These are phyloP conservation scores for Achroia grisella DNA, from an alignment of 1,140 invertebrate genomes.

Conservation along the genomic window DNA sequence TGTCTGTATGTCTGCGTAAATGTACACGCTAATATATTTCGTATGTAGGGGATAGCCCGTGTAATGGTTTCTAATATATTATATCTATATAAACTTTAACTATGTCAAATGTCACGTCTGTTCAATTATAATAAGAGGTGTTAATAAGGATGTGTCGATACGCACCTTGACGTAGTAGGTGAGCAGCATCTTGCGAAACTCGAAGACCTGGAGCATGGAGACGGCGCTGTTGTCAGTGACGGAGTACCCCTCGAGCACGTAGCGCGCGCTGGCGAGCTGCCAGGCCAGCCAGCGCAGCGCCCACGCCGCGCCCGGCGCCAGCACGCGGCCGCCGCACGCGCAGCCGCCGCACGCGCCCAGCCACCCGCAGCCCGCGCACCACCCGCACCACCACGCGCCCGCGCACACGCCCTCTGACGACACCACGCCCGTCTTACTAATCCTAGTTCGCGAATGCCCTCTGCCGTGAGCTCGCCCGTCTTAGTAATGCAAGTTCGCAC, in stretches of 20 bases:
- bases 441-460: too few relatives aligned
- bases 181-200: constrained; percentile 96
- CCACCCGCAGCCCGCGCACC: constrained; percentile 98
- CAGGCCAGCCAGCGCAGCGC: constrained; percentile 98
- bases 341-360: constrained; percentile 96
- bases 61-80: too few relatives aligned
- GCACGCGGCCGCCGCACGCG: constrained; percentile 88
- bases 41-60: too few relatives aligned
- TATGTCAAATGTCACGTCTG: too few relatives aligned
- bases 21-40: too few relatives aligned
- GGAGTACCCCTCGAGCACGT: constrained; percentile 98
- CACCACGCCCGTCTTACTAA: not conserved
- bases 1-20: too few relatives aligned
- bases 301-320: constrained; percentile 96
- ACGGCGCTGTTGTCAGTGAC: constrained; percentile 98
- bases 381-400: constrained; percentile 71
- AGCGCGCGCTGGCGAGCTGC: constrained; percentile 96
- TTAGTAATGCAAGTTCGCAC: too few relatives aligned
- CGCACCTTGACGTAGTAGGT: constrained; percentile 97
- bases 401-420: constrained; percentile 80
- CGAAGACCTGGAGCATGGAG: constrained; percentile 97
- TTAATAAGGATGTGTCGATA: not conserved
- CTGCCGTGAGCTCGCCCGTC: too few relatives aligned
- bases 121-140: too few relatives aligned
- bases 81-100: too few relatives aligned